Percentiles rank a stretch among this genome's conserved stretches.
These are phyloP conservation scores for Acheta domesticus DNA, from an alignment of 2,888 invertebrate species.

Conservation along the genomic window DNA sequence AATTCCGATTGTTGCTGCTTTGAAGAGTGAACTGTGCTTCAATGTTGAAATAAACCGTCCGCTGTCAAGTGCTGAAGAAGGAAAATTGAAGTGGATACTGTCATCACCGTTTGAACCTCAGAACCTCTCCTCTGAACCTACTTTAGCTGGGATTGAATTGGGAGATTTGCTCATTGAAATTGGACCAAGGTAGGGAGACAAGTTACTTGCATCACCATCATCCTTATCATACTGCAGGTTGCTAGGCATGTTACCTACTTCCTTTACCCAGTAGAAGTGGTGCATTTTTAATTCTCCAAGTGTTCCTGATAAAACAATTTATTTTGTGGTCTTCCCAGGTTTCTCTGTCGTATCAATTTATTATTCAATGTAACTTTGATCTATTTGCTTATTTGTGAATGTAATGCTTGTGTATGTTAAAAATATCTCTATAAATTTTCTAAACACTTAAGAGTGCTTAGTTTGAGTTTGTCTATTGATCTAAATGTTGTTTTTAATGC, in stretches of 20 bases:
- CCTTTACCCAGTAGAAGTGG: no score
- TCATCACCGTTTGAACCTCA: conserved; percentile 64
- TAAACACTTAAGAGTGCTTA: no score
- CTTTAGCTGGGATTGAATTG: conserved; percentile 48
- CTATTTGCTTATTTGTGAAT: no score
- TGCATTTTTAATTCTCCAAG: no score
- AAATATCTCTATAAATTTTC: no score
- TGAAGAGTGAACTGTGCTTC: conserved; percentile 76
- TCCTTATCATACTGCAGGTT: not conserved
- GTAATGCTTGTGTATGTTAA: not conserved
- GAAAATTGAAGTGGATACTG: conserved; percentile 73
- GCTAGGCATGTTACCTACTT: not conserved
- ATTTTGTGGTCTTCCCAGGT: no score
- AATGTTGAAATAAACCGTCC: conserved; percentile 64
- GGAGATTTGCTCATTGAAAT: conserved; percentile 70
- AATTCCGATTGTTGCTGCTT: conserved; percentile 46
- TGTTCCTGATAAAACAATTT: no score
- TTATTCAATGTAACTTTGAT: no score
- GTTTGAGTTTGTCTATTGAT: no score
- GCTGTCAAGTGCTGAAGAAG: conserved; percentile 59
- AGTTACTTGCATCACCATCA: not conserved
- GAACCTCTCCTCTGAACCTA: conserved; percentile 55
- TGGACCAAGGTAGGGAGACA: conserved; percentile 68
- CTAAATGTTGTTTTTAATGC: no score
- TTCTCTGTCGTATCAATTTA: no score